phyloP scores from a whole-genome alignment of 2,888 invertebrate genomes.

The Cybosia mesomella region DNA sequence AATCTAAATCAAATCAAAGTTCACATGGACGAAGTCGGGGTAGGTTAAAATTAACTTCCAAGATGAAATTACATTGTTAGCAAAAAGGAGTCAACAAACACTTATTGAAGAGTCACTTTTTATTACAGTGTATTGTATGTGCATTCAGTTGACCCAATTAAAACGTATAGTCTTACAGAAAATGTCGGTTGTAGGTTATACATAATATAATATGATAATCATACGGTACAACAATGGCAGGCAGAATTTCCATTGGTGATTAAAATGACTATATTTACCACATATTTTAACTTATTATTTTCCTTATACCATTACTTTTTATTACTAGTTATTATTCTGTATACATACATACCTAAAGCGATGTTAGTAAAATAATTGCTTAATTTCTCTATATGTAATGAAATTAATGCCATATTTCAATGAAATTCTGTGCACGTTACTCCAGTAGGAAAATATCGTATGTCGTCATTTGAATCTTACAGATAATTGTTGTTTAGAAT shows the following conservation, averaged over 20 bases:
- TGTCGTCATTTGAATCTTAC: not conserved
- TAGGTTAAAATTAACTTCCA: not conserved
- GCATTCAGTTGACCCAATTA: conserved; percentile 48
- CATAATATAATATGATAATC: conserved; percentile 43
- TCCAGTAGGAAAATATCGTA: not conserved
- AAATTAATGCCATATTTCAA: too few species aligned
- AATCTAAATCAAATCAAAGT: too few species aligned
- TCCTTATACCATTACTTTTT: conserved; percentile 5
- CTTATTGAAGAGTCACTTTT: conserved; percentile 6
- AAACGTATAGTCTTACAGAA: conserved; percentile 40
- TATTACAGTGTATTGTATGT: not conserved
- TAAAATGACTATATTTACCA: not conserved
- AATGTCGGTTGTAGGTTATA: conserved; percentile 48
- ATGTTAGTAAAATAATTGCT: not conserved
- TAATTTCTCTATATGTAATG: not conserved
- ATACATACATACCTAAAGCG: not conserved
- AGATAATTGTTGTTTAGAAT: too few species aligned
- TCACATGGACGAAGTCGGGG: too few species aligned
- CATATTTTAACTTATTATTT: conserved; percentile 13
- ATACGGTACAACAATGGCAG: conserved; percentile 2
- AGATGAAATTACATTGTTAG: conserved; percentile 1
- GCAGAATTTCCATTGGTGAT: conserved; percentile 4
- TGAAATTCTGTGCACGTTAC: not conserved
- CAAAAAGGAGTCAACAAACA: not conserved
- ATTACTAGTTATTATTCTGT: not conserved